A percentile compares a stretch with the other conserved stretches of the same genome.
Evolutionary conservation across 2,113 vertebrate genomes (phyloP).

Genomic region (Misgurnus anguillicaudatus): DNA sequence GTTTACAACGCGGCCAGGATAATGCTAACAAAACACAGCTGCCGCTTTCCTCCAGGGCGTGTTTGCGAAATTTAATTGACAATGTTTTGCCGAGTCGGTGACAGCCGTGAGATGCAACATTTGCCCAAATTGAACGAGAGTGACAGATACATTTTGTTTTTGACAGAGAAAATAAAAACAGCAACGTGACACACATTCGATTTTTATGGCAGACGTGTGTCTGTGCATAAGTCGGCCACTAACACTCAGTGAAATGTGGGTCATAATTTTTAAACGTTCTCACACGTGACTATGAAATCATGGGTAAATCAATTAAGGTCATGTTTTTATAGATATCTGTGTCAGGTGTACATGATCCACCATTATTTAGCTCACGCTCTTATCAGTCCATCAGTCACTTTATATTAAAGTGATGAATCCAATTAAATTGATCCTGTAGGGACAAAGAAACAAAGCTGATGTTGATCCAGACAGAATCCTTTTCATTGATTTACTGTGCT

Average conservation of each 20-base stretch:
- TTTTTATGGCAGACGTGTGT: not conserved
- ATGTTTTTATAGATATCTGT: slow-evolving; percentile 30
- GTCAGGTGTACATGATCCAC: not conserved
- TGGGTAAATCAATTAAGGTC: slow-evolving; percentile 18
- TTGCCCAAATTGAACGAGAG: slow-evolving; percentile 25
- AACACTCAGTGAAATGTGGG: slow-evolving; percentile 10
- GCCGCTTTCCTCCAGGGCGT: slow-evolving; percentile 1
- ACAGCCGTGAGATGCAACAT: slow-evolving; percentile 40
- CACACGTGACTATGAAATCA: slow-evolving; percentile 21
- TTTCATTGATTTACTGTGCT: not conserved
- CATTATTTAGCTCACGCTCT: slow-evolving; percentile 9
- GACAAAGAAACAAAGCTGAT: slow-evolving; percentile 1
- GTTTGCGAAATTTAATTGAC: not conserved
- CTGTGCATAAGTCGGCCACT: slow-evolving; percentile 7
- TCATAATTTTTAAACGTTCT: slow-evolving; percentile 7
- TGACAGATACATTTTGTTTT: slow-evolving; percentile 35
- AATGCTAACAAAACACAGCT: slow-evolving; percentile 7
- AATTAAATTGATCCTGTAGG: slow-evolving; percentile 4
- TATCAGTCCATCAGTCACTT: slow-evolving; percentile 20
- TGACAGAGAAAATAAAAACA: slow-evolving; percentile 30
- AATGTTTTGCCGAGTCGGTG: not conserved
- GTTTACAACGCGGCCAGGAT: not conserved
- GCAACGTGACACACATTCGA: slow-evolving; percentile 13
- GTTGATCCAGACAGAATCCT: not conserved
- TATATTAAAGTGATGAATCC: slow-evolving; percentile 37